phyloP scores from a whole-genome alignment of 2,888 invertebrate species.

The Bhutanitis thaidina region DNA sequence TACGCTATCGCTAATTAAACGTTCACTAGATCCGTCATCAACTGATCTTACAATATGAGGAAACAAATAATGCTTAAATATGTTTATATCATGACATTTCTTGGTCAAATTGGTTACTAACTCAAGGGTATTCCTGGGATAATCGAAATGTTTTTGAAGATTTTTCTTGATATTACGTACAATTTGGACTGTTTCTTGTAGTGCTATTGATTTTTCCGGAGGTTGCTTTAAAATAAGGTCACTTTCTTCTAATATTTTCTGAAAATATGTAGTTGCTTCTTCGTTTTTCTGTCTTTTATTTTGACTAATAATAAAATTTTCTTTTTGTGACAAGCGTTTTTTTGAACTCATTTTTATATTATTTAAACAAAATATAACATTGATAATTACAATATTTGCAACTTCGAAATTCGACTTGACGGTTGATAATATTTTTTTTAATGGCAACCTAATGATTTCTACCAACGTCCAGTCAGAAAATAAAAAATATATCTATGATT shows the following conservation, averaged over 20 bases:
- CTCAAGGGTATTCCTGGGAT: conserved; percentile 76
- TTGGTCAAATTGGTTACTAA: conserved; percentile 71
- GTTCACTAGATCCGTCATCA: conserved; percentile 46
- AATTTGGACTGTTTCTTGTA: conserved; percentile 67
- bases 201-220: conserved; percentile 50
- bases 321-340: conserved; percentile 19
- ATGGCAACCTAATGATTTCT: too few species aligned
- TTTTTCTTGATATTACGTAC: conserved; percentile 67
- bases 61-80: conserved; percentile 55
- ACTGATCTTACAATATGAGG: conserved; percentile 54
- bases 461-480: too few species aligned
- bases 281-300: conserved; percentile 42
- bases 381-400: too few species aligned
- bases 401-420: too few species aligned
- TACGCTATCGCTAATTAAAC: conserved; percentile 76
- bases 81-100: conserved; percentile 41
- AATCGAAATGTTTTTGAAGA: conserved; percentile 62
- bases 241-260: conserved; percentile 48
- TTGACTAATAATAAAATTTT: conserved; percentile 27
- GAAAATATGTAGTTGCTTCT: conserved; percentile 40
- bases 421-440: too few species aligned
- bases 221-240: conserved; percentile 52
- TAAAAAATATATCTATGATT: too few species aligned
- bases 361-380: not conserved
- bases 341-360: conserved; percentile 24